Evolutionary conservation across 2,888 invertebrate species (phyloP), one percentile per base, ranked within the genome.

Genomic region (Mimumesa dahlbomi): DNA sequence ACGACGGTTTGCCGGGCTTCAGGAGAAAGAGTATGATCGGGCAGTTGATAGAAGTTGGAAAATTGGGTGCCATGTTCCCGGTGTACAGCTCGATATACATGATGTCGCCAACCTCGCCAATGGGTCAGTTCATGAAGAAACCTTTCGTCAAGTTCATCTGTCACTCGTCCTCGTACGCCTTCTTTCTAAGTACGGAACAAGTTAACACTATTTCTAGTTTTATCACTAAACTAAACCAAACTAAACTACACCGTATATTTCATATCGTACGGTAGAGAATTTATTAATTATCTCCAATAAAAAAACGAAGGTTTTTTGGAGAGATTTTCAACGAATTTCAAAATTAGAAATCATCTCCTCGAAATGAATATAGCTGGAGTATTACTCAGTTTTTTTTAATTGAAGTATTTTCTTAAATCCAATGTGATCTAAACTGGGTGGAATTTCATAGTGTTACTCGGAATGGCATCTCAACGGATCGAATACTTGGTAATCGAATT

Each of bases 91-190:
- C 96, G 29, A 94, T 97, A 75, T 98, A 99, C 90, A 95, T 99
- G 92, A 85, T 98, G 70, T 94, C 96, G 0, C 99, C 99, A 0
- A 94, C 95, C 65, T 97, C 97, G 0, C 93, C 93, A 54, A 94
- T 96, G 88, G 98, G 98, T 11, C 91, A 93, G 77, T 96, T 98
- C 85, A 96, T 98, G 94, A 95, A 97, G 87, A 98, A 98, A 88
- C 99, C 99, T 0, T 99, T 99, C 90, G 97, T 99, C 84, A 99
- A 99, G 90, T 99, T 99, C 90, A 97, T 99, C 82, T 96, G 97
- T 79, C 97, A 99, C 89, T 98, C 98, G 40, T 95, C 97, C 2
- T 98, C 98, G 1, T 99, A 99, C 87, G 95, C 97, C 88, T 94
- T 97, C 83, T 99, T 99, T 89, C 91, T 99, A 45, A 94, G 99